Evolutionary conservation across 2,113 vertebrate genomes (phyloP), one percentile per base, ranked within the genome.

Genomic region (Orycteropus afer): DNA sequence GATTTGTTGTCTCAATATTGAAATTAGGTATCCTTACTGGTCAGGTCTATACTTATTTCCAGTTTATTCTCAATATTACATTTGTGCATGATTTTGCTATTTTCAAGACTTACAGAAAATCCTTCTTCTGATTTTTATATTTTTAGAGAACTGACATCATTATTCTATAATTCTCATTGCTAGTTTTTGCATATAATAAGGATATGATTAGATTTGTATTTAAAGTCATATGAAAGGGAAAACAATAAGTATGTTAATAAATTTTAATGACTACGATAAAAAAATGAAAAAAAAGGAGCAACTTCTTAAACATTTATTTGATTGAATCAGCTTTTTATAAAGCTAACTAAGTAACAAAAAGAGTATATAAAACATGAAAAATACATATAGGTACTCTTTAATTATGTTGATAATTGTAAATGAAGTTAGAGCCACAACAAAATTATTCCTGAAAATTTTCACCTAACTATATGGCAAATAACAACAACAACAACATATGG

Each of bases 121-220:
- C 6, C 10, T 69, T 57, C 37, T 59, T 87, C 18, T 53, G 10
- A 90, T 42, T 89, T 82, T 94, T 77, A 63, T 11, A 80, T 57
- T 71, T 95, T 89, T 79, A 42, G 74, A 73, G 9, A 88, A 93
- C 20, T 69, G 23, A 77, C 87, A 95, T 89, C 76, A 85, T 65
- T 61, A 80, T 88, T 79, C 47, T 76, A n/a, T 37, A 92, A 37
- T 86, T 61, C 29, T 89, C 76, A n/a, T 76, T 94, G 73, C 61
- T 83, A 51, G 34, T 73, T 87, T 93, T 47, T 74, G 29, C 47
- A 47, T 59, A 89, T 22, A 94, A 17, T 93, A 59, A 90, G 23
- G 13, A 37, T 93, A 53, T 80, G 67, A 91, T 96, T 86, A 65
- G 13, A 77, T 79, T 81, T 97, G 37, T 53, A 92, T 88, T 95